Evolutionary conservation across 2,888 invertebrate genomes (phyloP), one percentile per base, ranked within the genome.

Genomic region (Drosophila mulleri): DNA sequence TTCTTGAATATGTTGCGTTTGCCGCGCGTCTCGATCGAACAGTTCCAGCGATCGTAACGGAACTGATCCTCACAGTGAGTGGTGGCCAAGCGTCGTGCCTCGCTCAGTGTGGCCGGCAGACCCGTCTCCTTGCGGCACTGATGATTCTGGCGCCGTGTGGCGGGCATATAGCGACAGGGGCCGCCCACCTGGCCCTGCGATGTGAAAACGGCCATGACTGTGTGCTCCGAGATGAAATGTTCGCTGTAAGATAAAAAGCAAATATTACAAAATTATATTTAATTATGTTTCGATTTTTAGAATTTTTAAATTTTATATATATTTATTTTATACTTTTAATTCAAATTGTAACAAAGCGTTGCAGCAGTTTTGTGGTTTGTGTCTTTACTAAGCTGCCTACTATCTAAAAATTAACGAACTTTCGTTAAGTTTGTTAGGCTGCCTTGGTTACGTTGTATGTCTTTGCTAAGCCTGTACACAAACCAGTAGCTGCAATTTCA

Each of bases 31-130:
- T 94, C 93, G 26, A 95, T 92, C 0, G 95, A 95, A 83, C 96
- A 96, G 89, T 96, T 96, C 96, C 96, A 96, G 72, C 95, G 94
- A 74, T 96, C 96, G 83, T 94, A 96, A 62, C 94, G 94, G 82
- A 96, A 96, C 57, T 94, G 94, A 77, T 95, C 94, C 87, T 95
- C 94, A 83, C 96, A 96, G 44, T 95, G 94, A 0, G 91, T 91
- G 42, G 95, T 94, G 0, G 95, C 95, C 86, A 95, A 93, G 9
- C 94, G 93, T 66, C 94, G 94, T 0, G 95, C 95, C 54, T 93
- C 94, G 9, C 93, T 92, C 37, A 96, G 91, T 20, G 94, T 93
- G 2, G 93, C 93, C 0, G 94, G 89, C 29, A 95, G 83, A 1
- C 95, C 95, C 18, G 93, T 94, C 80, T 95, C 94, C 68, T 94